Evolutionary conservation across 1,140 invertebrate genomes (phyloP).

Genomic region (Atopsyche davidsoni): DNA sequence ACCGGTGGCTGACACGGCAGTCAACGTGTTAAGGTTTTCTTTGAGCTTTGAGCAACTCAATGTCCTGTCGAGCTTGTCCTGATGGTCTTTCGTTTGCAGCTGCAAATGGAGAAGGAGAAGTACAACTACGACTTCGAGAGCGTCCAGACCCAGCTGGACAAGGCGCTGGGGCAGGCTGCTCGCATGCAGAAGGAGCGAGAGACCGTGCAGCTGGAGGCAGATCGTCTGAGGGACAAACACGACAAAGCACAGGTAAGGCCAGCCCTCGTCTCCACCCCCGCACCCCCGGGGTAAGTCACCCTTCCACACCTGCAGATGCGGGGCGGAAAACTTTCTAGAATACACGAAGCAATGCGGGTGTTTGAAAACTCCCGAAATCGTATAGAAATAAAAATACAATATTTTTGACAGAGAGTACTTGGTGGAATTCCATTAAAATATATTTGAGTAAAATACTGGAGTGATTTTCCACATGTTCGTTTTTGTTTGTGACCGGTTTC

Average conservation of each 20-base stretch:
- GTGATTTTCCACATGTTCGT: too few relatives aligned
- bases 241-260: slow-evolving; percentile 79
- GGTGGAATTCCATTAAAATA: too few relatives aligned
- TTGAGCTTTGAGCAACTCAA: background rate
- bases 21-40: background rate
- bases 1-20: background rate
- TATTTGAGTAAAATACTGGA: too few relatives aligned
- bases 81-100: slow-evolving; percentile 45
- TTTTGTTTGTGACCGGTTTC: too few relatives aligned
- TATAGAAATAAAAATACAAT: too few relatives aligned
- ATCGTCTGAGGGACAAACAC: slow-evolving; percentile 80
- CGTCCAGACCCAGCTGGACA: slow-evolving; percentile 83
- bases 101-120: slow-evolving; percentile 88
- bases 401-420: too few relatives aligned
- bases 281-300: too few relatives aligned
- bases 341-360: too few relatives aligned
- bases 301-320: too few relatives aligned
- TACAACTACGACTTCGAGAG: slow-evolving; percentile 83
- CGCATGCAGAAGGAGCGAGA: slow-evolving; percentile 86
- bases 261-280: too few relatives aligned
- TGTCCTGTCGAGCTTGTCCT: background rate
- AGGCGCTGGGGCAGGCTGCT: slow-evolving; percentile 76
- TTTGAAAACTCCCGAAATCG: too few relatives aligned
- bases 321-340: too few relatives aligned
- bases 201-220: slow-evolving; percentile 73